These are phyloP conservation scores for Saguinus midas DNA, from an alignment of 2,113 vertebrate species.

Conservation along the genomic window DNA sequence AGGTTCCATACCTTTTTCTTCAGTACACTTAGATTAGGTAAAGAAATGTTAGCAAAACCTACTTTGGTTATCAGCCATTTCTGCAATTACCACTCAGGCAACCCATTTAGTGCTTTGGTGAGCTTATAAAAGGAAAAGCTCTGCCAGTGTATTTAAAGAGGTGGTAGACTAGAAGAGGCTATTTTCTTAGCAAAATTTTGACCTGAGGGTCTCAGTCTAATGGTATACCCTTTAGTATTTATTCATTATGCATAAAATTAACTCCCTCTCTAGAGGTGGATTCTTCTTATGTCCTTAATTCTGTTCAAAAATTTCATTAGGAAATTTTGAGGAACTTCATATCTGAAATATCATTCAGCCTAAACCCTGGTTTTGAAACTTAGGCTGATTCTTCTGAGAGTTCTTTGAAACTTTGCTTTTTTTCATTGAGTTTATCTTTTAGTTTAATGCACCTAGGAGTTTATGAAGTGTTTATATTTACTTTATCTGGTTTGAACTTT, in stretches of 20 bases:
- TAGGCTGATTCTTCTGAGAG: not conserved
- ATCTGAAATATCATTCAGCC: not conserved
- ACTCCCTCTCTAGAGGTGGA: not conserved
- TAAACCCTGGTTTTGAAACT: not conserved
- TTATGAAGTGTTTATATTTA: not conserved
- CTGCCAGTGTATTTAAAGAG: not conserved
- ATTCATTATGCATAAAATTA: not conserved
- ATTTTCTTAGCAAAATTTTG: constrained; percentile 12
- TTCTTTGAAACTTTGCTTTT: not conserved
- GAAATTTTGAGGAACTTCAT: not conserved
- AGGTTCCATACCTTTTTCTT: not conserved
- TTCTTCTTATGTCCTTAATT: constrained; percentile 16
- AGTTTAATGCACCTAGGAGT: not conserved
- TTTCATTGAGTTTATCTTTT: not conserved
- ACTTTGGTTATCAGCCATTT: not conserved
- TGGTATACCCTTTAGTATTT: not conserved
- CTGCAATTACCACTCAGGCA: not conserved
- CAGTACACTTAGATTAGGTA: not conserved
- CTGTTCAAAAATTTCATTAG: not conserved
- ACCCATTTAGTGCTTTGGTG: not conserved
- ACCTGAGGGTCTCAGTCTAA: not conserved
- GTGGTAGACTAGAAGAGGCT: not conserved
- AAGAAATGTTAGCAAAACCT: not conserved
- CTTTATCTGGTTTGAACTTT: constrained; percentile 16
- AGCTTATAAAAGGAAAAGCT: not conserved